Base-by-base conservation (phyloP, 1,140 invertebrate genomes). In the Odontomachus brunneus region DNA sequence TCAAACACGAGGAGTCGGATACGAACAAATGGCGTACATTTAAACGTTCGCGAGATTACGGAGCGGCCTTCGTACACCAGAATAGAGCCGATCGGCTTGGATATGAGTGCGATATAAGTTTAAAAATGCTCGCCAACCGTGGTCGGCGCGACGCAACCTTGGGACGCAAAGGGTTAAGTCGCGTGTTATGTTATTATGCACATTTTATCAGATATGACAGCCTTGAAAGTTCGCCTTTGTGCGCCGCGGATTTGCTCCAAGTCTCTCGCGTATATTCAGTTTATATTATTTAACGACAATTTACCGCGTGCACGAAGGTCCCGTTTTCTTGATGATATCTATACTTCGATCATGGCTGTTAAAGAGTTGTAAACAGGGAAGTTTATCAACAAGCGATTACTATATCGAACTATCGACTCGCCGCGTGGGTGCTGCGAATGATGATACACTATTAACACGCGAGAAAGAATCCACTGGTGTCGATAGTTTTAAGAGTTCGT, bases 401-500 rank as follows among this genome's bases (percentile, higher is more conserved):
- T 88, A 89, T 76, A 63, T 73, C 67, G 33, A 71, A 66, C 82
- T 83, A 57, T 83, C 84, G 82, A 59, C 38, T 82, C 85, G 48
- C 65, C 74, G 69, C 14, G 19, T 73, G 9, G 7, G 15, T 22
- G n/a, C 24, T n/a, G 15, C 17, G 11, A 59, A 53, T 1, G 4
- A 49, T 49, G 22, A 22, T 38, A 53, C 38, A 15, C 15, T 15
- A 33, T 59, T 29, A 24, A 17, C 44, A 59, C 26, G 44, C 12
- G 53, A 57, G n/a, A 48, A 62, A 22, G 29, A 51, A 74, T 26
- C 48, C 84, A 75, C 38, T 49, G 62, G 67, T 78, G 26, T 48
- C 86, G 76, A 86, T 88, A 87, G 76, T 91, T 85, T 84, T 87
- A 82, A 90, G 74, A 87, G 73, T 91, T 89, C 85, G 85, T 90